phyloP scores from a whole-genome alignment of 2,113 vertebrate genomes.

The Phalacrocorax brasilianus region DNA sequence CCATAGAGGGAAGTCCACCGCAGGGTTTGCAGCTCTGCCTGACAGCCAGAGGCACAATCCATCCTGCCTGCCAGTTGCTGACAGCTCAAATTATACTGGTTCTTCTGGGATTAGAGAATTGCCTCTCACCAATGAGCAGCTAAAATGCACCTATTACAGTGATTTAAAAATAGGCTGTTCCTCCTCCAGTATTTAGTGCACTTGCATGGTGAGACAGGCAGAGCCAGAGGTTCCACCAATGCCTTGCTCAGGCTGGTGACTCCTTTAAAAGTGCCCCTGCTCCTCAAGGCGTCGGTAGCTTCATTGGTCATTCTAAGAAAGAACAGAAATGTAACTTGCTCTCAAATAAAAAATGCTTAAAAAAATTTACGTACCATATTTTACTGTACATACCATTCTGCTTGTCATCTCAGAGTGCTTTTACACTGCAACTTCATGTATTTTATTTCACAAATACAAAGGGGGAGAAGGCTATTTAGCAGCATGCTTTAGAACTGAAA shows the following conservation, averaged over 20 bases:
- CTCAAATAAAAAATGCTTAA: not conserved
- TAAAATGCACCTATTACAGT: not conserved
- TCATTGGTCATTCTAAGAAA: not conserved
- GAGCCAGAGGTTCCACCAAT: fast-evolving
- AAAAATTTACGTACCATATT: not conserved
- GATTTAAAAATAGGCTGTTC: not conserved
- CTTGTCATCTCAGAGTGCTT: not conserved
- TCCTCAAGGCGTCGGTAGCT: fast-evolving
- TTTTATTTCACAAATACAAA: not conserved
- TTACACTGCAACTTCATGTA: not conserved
- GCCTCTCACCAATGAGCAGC: constrained; percentile 9
- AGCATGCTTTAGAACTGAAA: not conserved
- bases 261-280: not conserved
- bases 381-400: not conserved
- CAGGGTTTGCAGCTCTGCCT: not conserved
- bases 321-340: not conserved
- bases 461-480: not conserved
- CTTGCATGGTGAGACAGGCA: not conserved
- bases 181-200: not conserved
- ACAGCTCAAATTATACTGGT: constrained; percentile 15
- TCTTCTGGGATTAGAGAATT: constrained; percentile 40
- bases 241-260: not conserved
- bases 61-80: constrained; percentile 8
- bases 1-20: not conserved
- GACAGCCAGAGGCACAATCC: not conserved